Evolutionary conservation across 2,797 vertebrate species (phyloP), one percentile per base, ranked within the genome.

Genomic region (Anomalospiza imberbis): DNA sequence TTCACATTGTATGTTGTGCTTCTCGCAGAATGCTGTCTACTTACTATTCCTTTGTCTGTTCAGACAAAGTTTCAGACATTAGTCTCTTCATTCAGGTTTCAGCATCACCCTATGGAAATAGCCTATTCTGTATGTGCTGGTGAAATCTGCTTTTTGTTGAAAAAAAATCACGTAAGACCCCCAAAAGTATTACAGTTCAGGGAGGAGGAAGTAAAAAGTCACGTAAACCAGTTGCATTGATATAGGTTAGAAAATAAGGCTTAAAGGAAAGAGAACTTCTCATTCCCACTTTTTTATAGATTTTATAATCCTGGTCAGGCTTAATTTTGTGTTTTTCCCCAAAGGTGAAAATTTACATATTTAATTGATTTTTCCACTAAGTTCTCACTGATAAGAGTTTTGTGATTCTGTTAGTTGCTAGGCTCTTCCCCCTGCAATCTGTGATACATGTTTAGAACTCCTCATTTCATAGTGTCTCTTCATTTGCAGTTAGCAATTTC

Each of bases 321-420:
- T 78, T 78, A 54, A 31, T 83, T 95, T 82, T 7, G 7, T 11
- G 12, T 47, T 88, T 94, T 77, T 38, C 44, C 26, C 22, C 20
- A 19, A 36, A 85, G 44, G 17, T 17, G 24, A 73, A 77, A 88
- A 85, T 91, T 65, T 67, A 28, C 24, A 60, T 51, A 84, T 93
- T 71, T 92, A 87, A 76, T 76, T 89, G 40, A 68, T 53, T 92
- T 95, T 95, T 45, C 29, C 50, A 67, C 72, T 82, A 44, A 82
- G 67, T 63, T 94, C 32, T 92, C 57, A 54, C 29, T 42, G 42
- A 47, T 24, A 25, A 51, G n/a, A 38, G 20, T 74, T 61, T 89
- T 90, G 14, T 51, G 21, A 24, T 88, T 75, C n/a, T 44, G 0
- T 66, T 80, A 62, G 28, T 72, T 86, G 28, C 36, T 68, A 38